Base-by-base conservation (phyloP, 53 echinoderm and acorn worm genomes). In the Apostichopus leukothele region DNA sequence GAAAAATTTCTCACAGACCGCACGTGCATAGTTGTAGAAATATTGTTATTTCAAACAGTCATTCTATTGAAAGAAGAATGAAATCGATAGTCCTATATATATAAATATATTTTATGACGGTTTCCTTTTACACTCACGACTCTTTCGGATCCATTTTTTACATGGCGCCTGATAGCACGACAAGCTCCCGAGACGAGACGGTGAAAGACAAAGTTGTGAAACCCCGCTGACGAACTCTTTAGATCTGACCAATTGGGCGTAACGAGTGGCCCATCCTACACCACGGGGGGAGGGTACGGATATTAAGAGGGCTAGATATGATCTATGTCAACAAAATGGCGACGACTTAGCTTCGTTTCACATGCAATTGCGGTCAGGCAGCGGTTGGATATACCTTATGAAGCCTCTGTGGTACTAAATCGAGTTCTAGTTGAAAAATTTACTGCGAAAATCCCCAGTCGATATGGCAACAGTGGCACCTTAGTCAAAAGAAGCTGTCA, bases 221-320 rank as follows among this genome's bases (percentile, higher is more conserved):
- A 54, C 54, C 81, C 81, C 81, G 60, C 81, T 81, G 81, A 81
- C 59, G 21, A 22, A 59, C 54, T 81, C 81, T 81, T 59, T 81
- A 81, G 81, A 57, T n/a, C 55, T 81, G 22, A 53, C 59, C 81
- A 81, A 81, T 81, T 81, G 81, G 81, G 81, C 81, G 81, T 81
- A 81, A 81, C 81, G 81, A 81, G 55, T 81, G 81, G 81, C 81
- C 81, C 55, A 81, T 81, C 81, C 81, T 55, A 81, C 81, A 81
- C 81, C 81, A 81, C 81, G 22, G 81, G 81, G 81, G 12, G 22
- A 21, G 18, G 22, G 81, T 54, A 19, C 5, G 54, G 60, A 39
- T 39, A 39, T 59, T 54, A 25, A 53, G 81, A 81, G 20, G 81
- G 23, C 60, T 81, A 59, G 55, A 81, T 81, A 81, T 12, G 81